Evolutionary conservation across 1,140 invertebrate species (phyloP).

Genomic region (Drosophila pachea): DNA sequence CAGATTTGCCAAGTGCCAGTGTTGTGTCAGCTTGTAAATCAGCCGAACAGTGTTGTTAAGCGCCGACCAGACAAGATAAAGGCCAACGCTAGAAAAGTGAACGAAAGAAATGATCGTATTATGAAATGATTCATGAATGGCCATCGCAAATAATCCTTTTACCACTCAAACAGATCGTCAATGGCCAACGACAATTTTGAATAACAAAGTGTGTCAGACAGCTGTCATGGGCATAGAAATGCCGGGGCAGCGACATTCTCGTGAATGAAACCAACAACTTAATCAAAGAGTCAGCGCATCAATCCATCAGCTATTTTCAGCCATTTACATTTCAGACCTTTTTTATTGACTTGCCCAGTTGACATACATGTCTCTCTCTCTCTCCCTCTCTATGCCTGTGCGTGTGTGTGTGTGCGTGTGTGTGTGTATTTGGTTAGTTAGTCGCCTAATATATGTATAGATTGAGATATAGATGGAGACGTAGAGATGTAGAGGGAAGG

Average conservation of each 20-base stretch:
- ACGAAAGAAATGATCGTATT: too few species aligned
- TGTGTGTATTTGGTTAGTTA: constrained; percentile 50
- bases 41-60: constrained; percentile 31
- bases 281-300: constrained; percentile 59
- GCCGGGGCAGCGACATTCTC: neutral
- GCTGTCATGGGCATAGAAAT: constrained; percentile 5
- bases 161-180: too few species aligned
- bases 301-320: constrained; percentile 65
- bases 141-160: too few species aligned
- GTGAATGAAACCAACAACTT: constrained; percentile 63
- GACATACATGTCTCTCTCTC: too few species aligned
- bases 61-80: constrained; percentile 39
- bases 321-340: constrained; percentile 29
- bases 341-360: constrained; percentile 48
- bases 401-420: too few species aligned
- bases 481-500: neutral
- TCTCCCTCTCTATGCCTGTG: neutral
- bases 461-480: neutral
- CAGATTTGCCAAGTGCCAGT: constrained; percentile 65
- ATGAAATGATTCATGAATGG: too few species aligned
- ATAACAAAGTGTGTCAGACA: constrained; percentile 20
- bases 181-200: too few species aligned
- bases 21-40: constrained; percentile 71
- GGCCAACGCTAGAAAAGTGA: neutral
- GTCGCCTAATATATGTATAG: constrained; percentile 52